Conservation (phyloP, 2,888 invertebrate species). For the Thyatira batis region DNA sequence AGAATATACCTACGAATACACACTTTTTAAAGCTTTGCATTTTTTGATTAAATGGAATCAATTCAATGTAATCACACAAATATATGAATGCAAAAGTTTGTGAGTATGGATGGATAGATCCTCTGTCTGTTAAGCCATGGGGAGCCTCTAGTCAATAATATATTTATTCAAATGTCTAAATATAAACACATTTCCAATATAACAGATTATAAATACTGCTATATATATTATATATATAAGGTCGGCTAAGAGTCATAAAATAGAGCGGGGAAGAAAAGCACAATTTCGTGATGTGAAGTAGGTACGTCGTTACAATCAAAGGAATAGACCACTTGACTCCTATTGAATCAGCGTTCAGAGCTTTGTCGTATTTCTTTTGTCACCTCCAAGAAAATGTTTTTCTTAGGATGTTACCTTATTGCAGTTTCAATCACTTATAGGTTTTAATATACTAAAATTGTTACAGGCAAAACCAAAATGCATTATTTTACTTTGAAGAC, state of each 20-base stretch:
- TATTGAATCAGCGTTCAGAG: constrained; percentile 41
- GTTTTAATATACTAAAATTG: constrained; percentile 19
- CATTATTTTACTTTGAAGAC: constrained; percentile 3
- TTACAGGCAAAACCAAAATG: constrained; percentile 41
- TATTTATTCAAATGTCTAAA: too few relatives aligned
- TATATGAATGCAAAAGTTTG: too few relatives aligned
- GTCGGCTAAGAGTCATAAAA: neutral
- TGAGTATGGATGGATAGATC: too few relatives aligned
- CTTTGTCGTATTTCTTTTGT: constrained; percentile 28
- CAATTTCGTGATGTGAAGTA: constrained; percentile 12
- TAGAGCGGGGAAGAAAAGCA: neutral
- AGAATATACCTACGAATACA: too few relatives aligned
- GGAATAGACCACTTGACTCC: constrained; percentile 60
- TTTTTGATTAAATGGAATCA: neutral
- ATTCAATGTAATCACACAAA: too few relatives aligned
- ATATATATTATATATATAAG: neutral
- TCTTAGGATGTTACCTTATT: constrained; percentile 36
- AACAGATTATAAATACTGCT: too few relatives aligned
- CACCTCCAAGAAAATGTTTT: constrained; percentile 27
- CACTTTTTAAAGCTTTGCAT: too few relatives aligned
- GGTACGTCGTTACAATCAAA: constrained; percentile 60
- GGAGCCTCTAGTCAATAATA: too few relatives aligned
- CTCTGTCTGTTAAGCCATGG: too few relatives aligned
- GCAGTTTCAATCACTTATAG: constrained; percentile 4
- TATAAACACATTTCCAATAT: too few relatives aligned